Base-by-base conservation (phyloP, 2,888 invertebrate species). In the Apamea monoglypha region DNA sequence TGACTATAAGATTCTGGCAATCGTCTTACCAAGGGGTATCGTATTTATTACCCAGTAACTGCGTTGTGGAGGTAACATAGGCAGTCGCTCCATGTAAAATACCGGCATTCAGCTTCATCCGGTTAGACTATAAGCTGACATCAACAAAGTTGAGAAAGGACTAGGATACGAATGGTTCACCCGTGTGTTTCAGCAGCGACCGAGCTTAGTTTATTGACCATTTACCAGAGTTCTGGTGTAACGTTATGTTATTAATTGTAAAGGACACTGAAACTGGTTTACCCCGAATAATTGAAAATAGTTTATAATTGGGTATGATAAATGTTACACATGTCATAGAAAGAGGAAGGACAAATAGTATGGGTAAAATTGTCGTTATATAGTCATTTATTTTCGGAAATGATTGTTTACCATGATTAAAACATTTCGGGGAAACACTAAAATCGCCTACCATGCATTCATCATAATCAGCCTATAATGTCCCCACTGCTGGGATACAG, bases 331-430 rank as follows among this genome's bases (percentile, higher is more conserved):
- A 18, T 25, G 47, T 70, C 18, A 70, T n/a, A 32, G n/a, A 0
- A 73, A 29, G 21, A 74, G 50, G 74, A 75, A 74, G 25, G 25
- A 75, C 2, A 75, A 25, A n/a, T 29, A 1, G 16, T n/a, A 5
- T 25, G 25, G 14, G 25, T 29, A 14, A 71, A 40, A 56, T 44
- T 40, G 29, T 70, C 8, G 0, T 14, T 36, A 47, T n/a, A 36
- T 44, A 59, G 29, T 29, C 12, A 78, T 50, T 47, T 21, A 73
- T 79, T 78, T 71, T 50, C 3, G 40, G 66, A 78, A 67, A 80
- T n/a, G n/a, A 66, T 18, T 66, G 29, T 64, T 56, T 70, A 29
- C 47, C 69, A 36, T 47, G 18, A 63, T 25, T 70, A 25, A 59
- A 29, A 66, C 1, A 71, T 67, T 78, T 66, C 71, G 29, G 25